Evolutionary conservation across 2,113 vertebrate species (phyloP).

Genomic region (Larimichthys crocea): DNA sequence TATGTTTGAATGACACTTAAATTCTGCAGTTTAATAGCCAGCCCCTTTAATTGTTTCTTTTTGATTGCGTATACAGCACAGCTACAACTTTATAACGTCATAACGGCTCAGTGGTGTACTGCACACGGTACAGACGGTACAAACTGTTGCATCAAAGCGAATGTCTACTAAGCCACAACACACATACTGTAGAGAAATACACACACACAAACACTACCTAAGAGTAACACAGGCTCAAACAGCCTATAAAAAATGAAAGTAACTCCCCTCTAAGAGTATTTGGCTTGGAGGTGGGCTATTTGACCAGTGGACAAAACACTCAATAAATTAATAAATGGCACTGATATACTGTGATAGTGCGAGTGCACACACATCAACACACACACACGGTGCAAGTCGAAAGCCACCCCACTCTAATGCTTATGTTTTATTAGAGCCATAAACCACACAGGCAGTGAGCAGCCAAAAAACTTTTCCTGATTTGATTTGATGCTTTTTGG

Average conservation of each 20-base stretch:
- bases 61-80: background rate
- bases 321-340: slow-evolving; percentile 60
- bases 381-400: slow-evolving; percentile 6
- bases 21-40: background rate
- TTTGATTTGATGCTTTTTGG: slow-evolving; percentile 65
- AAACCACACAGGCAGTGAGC: slow-evolving; percentile 38
- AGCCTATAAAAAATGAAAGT: slow-evolving; percentile 35
- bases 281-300: slow-evolving; percentile 19
- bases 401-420: slow-evolving; percentile 35
- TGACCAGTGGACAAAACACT: slow-evolving; percentile 54
- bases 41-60: slow-evolving; percentile 5
- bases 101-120: background rate
- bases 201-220: background rate
- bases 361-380: slow-evolving; percentile 27
- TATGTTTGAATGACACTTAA: background rate
- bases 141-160: background rate
- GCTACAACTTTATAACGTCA: background rate
- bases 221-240: background rate
- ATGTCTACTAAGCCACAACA: slow-evolving; percentile 4
- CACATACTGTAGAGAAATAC: background rate
- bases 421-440: slow-evolving; percentile 61
- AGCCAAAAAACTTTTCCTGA: slow-evolving; percentile 58
- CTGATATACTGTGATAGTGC: slow-evolving; percentile 31
- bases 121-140: background rate
- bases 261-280: slow-evolving; percentile 32